These are phyloP conservation scores for Laticauda laticaudata DNA, from an alignment of 2,113 vertebrate species.

Conservation along the genomic window DNA sequence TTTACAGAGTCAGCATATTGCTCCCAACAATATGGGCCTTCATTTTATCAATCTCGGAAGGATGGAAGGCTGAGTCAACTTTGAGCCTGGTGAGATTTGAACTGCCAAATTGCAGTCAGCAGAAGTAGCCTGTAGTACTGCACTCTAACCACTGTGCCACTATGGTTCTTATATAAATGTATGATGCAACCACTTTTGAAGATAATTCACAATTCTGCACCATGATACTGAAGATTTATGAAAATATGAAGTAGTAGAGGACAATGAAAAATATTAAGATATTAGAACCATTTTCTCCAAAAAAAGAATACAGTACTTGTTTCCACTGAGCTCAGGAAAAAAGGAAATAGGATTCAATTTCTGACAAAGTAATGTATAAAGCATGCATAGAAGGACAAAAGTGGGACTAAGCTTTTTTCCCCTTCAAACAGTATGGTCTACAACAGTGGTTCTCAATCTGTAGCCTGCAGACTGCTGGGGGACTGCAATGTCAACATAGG, in stretches of 20 bases:
- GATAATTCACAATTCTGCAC: not conserved
- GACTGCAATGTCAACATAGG: too few species aligned
- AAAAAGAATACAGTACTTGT: not conserved
- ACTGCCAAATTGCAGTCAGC: too few species aligned
- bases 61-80: too few species aligned
- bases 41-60: too few species aligned
- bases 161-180: not conserved
- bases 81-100: too few species aligned
- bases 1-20: too few species aligned
- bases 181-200: not conserved
- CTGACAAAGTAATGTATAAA: not conserved
- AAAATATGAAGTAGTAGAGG: not conserved
- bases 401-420: not conserved
- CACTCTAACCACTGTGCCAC: too few species aligned
- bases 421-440: not conserved
- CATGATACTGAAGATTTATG: not conserved
- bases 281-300: not conserved
- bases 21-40: too few species aligned
- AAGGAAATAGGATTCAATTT: not conserved
- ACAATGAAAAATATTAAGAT: not conserved
- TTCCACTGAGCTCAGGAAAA: not conserved
- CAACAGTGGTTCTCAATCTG: not conserved
- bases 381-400: not conserved
- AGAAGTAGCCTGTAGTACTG: too few species aligned
- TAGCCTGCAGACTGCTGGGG: too few species aligned